Evolutionary conservation across 2,797 vertebrate genomes (phyloP).

Genomic region (Luscinia luscinia): DNA sequence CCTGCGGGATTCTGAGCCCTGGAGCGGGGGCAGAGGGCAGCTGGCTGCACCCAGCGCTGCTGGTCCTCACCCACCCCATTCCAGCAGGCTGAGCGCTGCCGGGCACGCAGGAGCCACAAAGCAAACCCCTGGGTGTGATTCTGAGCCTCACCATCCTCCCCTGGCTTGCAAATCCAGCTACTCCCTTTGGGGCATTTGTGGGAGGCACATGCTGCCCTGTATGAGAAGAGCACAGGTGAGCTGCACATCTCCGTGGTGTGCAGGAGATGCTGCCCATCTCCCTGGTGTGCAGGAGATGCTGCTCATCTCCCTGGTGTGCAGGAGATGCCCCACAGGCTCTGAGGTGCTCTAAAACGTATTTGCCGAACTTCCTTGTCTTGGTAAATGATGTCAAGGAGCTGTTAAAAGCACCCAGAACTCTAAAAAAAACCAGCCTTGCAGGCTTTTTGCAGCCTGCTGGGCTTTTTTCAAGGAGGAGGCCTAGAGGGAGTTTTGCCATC

Average conservation of each 20-base stretch:
- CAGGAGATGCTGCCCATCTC: neutral
- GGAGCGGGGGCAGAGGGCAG: neutral
- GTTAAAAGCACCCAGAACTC: neutral
- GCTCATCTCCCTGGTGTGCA: too few species aligned
- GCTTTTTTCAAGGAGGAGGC: neutral
- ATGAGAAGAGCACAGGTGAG: fast-evolving
- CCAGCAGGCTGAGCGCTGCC: neutral
- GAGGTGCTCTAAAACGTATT: too few species aligned
- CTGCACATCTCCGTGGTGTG: neutral
- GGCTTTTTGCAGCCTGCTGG: neutral
- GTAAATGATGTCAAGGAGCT: neutral
- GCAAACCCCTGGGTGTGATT: neutral
- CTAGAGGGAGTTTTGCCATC: neutral
- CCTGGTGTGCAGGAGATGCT: too few species aligned
- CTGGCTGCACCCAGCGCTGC: fast-evolving
- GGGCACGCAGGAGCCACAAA: neutral
- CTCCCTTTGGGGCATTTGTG: neutral
- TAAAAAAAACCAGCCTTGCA: neutral
- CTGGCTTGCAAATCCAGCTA: neutral
- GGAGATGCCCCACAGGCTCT: too few species aligned
- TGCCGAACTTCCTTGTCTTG: neutral
- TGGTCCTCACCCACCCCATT: fast-evolving
- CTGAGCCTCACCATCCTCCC: neutral
- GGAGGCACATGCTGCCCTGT: neutral
- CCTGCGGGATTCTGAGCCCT: neutral